Evolutionary conservation across 2,888 invertebrate species (phyloP).

Genomic region (Lasius platythorax): DNA sequence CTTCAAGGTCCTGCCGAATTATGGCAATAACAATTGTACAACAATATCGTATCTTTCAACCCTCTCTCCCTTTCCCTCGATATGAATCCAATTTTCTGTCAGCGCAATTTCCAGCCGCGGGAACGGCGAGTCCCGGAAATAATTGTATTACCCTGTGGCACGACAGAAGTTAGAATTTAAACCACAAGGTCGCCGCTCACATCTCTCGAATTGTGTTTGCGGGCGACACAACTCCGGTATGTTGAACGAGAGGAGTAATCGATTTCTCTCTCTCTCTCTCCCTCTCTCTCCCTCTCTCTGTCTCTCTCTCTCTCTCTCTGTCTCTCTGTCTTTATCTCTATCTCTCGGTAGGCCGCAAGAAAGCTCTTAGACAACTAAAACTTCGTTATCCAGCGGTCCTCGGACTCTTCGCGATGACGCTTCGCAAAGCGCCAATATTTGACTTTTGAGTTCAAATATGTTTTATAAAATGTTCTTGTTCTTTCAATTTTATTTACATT

Average conservation of each 20-base stretch:
- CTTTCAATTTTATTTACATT: neutral
- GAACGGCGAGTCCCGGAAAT: conserved; percentile 52
- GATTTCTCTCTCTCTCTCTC: conserved; percentile 37
- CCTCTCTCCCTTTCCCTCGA: conserved; percentile 4
- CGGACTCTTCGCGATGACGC: conserved; percentile 2
- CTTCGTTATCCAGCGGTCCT: conserved; percentile 26
- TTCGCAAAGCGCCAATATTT: neutral
- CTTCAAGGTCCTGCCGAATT: conserved; percentile 58
- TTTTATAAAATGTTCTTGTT: neutral
- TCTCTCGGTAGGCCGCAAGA: conserved; percentile 51
- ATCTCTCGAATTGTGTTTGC: conserved; percentile 70
- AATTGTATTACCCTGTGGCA: conserved; percentile 71
- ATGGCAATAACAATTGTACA: conserved; percentile 58
- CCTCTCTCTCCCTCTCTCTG: no score
- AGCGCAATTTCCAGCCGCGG: conserved; percentile 68
- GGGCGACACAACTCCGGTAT: conserved; percentile 60
- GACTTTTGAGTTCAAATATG: neutral
- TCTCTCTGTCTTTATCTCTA: neutral
- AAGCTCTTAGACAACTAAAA: conserved; percentile 48
- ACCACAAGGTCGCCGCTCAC: conserved; percentile 71
- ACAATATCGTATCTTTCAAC: conserved; percentile 5
- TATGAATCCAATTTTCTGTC: conserved; percentile 66
- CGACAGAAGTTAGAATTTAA: conserved; percentile 73
- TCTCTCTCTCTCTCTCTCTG: neutral
- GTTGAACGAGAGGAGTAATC: conserved; percentile 56